Percentiles rank a stretch among this genome's conserved stretches.
These are phyloP conservation scores for Trogon melanurus DNA, from an alignment of 2,113 vertebrate genomes.

Conservation along the genomic window DNA sequence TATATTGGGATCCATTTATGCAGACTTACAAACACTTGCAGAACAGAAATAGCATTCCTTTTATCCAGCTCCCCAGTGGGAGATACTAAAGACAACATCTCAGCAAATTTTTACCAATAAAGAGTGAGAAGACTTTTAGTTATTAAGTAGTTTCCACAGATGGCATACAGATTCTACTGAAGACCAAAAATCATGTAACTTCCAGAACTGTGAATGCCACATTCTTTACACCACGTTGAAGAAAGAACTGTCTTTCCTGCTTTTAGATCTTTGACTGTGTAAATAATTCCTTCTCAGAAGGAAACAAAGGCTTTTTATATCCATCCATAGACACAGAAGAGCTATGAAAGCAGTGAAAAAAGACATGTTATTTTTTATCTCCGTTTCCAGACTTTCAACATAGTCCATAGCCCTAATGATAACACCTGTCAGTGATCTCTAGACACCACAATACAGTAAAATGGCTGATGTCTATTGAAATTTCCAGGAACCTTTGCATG, in stretches of 20 bases:
- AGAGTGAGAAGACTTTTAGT: background rate
- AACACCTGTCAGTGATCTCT: background rate
- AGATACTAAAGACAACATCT: background rate
- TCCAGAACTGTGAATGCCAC: background rate
- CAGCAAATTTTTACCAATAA: background rate
- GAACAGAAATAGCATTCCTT: background rate
- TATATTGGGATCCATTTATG: background rate
- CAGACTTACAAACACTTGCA: background rate
- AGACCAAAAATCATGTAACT: background rate
- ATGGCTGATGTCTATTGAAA: background rate
- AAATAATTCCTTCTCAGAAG: background rate
- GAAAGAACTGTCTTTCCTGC: background rate
- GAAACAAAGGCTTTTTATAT: background rate
- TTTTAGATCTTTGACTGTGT: background rate
- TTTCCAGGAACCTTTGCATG: background rate
- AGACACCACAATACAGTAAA: background rate
- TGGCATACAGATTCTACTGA: background rate
- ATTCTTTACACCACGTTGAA: background rate
- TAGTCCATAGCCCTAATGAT: background rate
- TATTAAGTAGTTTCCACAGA: background rate
- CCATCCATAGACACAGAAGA: background rate
- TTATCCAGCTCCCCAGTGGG: background rate
- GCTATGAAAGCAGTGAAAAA: background rate
- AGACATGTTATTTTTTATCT: background rate
- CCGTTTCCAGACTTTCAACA: background rate